A percentile compares a stretch with the other conserved stretches of the same genome.
Conservation (phyloP, 2,797 vertebrate genomes). For the Zalophus californianus region DNA sequence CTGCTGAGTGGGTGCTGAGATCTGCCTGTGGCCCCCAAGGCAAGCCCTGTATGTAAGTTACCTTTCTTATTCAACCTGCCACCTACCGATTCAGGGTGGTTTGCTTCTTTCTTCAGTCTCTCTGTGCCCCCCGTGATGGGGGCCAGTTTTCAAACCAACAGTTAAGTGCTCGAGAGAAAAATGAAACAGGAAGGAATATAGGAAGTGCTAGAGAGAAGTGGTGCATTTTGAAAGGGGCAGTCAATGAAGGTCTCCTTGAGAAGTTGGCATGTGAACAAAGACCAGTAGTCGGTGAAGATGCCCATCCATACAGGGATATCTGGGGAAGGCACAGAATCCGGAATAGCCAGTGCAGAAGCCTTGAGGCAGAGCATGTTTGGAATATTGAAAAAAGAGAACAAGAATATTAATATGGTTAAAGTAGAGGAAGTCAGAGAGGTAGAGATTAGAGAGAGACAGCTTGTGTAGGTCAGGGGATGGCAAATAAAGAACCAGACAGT, state of each 20-base stretch:
- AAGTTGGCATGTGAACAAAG: not conserved
- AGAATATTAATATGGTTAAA: not conserved
- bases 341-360: not conserved
- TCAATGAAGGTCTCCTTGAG: not conserved
- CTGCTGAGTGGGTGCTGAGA: not conserved
- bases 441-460: not conserved
- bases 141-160: not conserved
- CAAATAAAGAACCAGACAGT: not conserved
- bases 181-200: not conserved
- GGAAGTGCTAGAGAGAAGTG: not conserved
- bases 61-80: not conserved
- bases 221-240: not conserved
- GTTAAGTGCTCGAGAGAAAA: not conserved
- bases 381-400: not conserved
- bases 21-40: not conserved
- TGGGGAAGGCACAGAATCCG: not conserved
- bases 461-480: not conserved
- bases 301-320: not conserved
- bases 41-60: not conserved
- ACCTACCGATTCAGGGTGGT: not conserved
- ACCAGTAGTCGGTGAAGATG: not conserved
- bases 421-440: not conserved
- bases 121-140: not conserved
- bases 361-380: not conserved
- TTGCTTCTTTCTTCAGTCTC: not conserved